Evolutionary conservation across 2,888 invertebrate genomes (phyloP).

Genomic region (Agrochola circellaris): DNA sequence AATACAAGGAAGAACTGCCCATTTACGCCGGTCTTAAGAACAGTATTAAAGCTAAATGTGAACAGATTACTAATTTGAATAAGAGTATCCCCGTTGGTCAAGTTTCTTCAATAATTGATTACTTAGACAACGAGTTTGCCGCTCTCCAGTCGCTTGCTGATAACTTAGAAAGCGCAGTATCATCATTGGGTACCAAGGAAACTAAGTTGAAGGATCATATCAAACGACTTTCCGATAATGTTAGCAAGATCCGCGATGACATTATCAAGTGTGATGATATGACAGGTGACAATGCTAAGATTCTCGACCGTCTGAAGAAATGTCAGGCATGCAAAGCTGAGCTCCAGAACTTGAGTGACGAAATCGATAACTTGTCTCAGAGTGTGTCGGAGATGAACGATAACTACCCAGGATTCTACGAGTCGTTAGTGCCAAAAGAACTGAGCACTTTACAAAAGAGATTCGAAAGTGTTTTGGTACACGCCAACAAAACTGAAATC

Average conservation of each 20-base stretch:
- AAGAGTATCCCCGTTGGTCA: constrained; percentile 93
- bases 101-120: constrained; percentile 92
- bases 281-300: constrained; percentile 96
- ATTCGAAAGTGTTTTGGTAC: constrained; percentile 94
- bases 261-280: constrained; percentile 97
- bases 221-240: constrained; percentile 92
- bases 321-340: constrained; percentile 94
- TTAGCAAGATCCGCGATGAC: constrained; percentile 94
- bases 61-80: constrained; percentile 94
- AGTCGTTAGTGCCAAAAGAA: constrained; percentile 95
- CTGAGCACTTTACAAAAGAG: constrained; percentile 95
- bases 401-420: constrained; percentile 94
- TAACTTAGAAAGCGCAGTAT: constrained; percentile 93
- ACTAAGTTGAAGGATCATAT: constrained; percentile 93
- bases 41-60: constrained; percentile 94
- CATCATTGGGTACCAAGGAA: constrained; percentile 94
- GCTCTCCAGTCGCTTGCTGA: constrained; percentile 93
- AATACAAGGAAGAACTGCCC: constrained; percentile 96
- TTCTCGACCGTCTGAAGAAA: constrained; percentile 94
- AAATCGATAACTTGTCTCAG: constrained; percentile 92
- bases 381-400: constrained; percentile 93
- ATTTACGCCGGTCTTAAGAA: constrained; percentile 94
- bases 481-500: constrained; percentile 95
- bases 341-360: constrained; percentile 92
- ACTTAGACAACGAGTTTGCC: constrained; percentile 94